These are phyloP conservation scores for Bucorvus abyssinicus DNA, from an alignment of 2,797 vertebrate species.

Conservation along the genomic window DNA sequence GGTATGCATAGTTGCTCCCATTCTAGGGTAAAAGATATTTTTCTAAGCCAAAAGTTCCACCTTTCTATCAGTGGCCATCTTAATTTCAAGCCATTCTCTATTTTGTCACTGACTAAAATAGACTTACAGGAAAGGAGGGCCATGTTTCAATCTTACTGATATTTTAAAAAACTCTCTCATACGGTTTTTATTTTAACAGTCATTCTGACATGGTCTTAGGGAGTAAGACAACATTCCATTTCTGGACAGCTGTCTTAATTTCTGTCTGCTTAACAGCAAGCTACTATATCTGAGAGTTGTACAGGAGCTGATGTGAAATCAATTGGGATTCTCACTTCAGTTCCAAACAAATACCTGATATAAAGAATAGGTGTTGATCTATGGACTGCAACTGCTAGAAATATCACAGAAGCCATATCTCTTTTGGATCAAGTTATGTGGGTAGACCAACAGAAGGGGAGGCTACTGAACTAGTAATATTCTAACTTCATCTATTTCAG, in stretches of 20 bases:
- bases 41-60: neutral
- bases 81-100: neutral
- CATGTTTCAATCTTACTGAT: neutral
- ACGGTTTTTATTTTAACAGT: neutral
- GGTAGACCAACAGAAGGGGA: neutral
- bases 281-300: neutral
- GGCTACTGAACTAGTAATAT: neutral
- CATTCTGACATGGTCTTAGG: neutral
- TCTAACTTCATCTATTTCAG: neutral
- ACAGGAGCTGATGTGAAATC: neutral
- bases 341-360: neutral
- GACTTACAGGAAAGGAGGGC: neutral
- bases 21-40: conserved; percentile 72
- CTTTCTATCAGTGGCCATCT: neutral
- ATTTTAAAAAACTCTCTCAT: neutral
- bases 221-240: neutral
- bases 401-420: neutral
- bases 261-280: neutral
- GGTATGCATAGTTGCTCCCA: conserved; percentile 89
- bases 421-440: neutral
- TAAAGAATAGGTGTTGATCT: too few relatives aligned
- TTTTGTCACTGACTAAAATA: neutral
- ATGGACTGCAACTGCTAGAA: too few relatives aligned
- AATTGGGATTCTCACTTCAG: neutral
- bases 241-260: neutral